Evolutionary conservation across 2,113 vertebrate genomes (phyloP).

Genomic region (Entelurus aequoreus): DNA sequence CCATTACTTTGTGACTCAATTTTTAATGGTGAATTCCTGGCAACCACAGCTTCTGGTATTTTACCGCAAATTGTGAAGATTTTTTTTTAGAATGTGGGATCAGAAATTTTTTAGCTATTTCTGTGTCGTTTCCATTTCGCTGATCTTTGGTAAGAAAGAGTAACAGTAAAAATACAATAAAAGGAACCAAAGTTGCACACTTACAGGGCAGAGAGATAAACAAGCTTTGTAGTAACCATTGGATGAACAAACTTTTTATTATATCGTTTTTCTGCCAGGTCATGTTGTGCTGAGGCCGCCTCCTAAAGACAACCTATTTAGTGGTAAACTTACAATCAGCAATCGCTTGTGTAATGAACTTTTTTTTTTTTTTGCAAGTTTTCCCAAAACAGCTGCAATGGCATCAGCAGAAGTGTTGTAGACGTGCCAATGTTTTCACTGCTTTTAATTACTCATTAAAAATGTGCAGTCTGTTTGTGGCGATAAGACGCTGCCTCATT

Average conservation of each 20-base stretch:
- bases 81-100: too few relatives aligned
- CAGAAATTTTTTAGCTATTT: too few relatives aligned
- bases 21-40: too few relatives aligned
- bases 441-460: conserved; percentile 62
- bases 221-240: neutral
- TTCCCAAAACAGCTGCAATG: conserved; percentile 28
- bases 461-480: conserved; percentile 58
- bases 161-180: neutral
- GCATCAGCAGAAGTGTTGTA: conserved; percentile 45
- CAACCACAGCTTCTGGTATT: too few relatives aligned
- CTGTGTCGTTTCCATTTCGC: too few relatives aligned
- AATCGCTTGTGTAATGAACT: conserved; percentile 15
- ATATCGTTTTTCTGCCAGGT: conserved; percentile 4
- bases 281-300: neutral
- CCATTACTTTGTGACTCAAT: too few relatives aligned
- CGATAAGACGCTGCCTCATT: conserved; percentile 52
- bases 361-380: conserved; percentile 21
- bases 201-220: neutral
- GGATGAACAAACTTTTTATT: neutral
- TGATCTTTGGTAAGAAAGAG: neutral
- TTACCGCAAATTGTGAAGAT: too few relatives aligned
- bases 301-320: conserved; percentile 2
- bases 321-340: conserved; percentile 21
- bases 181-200: too few relatives aligned
- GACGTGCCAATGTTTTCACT: conserved; percentile 42